Percentiles rank a stretch among this genome's conserved stretches.
Evolutionary conservation across 2,113 vertebrate species (phyloP).

Genomic region (Porphyrio hochstetteri): DNA sequence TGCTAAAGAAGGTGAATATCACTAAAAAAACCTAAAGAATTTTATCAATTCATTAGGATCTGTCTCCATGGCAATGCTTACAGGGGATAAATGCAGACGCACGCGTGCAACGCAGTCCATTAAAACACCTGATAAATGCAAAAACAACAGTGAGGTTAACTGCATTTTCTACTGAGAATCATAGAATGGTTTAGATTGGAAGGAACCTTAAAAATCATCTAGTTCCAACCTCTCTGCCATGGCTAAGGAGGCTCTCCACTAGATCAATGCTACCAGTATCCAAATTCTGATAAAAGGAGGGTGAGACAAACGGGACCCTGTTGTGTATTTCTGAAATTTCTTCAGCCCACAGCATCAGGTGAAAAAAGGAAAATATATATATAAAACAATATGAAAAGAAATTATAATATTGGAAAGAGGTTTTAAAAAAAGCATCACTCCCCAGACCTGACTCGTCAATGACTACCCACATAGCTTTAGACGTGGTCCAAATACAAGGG

Average conservation of each 20-base stretch:
- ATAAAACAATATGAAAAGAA: background rate
- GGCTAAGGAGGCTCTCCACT: background rate
- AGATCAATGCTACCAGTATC: background rate
- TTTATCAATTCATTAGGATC: background rate
- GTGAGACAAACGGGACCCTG: background rate
- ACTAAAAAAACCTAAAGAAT: background rate
- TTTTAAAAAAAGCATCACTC: background rate
- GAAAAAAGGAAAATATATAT: background rate
- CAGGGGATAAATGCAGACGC: background rate
- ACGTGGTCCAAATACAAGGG: background rate
- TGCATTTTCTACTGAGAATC: background rate
- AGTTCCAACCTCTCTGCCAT: background rate
- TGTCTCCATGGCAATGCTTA: background rate
- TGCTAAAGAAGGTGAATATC: background rate
- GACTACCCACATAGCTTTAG: background rate
- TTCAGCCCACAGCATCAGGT: background rate
- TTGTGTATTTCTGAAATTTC: background rate
- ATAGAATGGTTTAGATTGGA: background rate
- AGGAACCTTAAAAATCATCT: background rate
- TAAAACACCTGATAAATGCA: background rate
- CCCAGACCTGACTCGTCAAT: accelerated
- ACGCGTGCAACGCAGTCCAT: background rate
- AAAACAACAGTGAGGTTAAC: background rate
- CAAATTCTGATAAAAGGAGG: background rate
- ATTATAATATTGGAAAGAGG: background rate